Base-by-base conservation (phyloP, 2,113 vertebrate species). In the Epinephelus moara region DNA sequence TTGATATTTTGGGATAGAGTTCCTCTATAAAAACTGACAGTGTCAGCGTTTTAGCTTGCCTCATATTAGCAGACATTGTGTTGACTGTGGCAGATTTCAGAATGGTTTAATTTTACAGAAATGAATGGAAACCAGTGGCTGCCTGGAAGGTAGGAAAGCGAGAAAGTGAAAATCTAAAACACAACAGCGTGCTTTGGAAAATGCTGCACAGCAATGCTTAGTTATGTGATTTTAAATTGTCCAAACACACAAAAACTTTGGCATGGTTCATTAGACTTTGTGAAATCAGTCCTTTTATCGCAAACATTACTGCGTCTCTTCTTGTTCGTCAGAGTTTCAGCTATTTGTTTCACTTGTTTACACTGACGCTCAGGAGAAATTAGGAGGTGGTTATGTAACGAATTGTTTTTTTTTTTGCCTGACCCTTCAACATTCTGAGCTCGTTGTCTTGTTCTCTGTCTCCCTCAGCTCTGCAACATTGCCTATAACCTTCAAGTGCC, bases 401-500 rank as follows among this genome's bases (percentile, higher is more conserved):
- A 42, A 70, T 5, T 0, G 0, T 37, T 7, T 37, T 4, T 19
- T n/a, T 25, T 15, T 52, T 5, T 13, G 2, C 69, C 30, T 75
- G 37, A 57, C 45, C 9, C 30, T 57, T 60, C 2, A 55, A 0
- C 53, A 1, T 0, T 40, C 56, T 78, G 47, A 42, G 11, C 37
- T 76, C 8, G 23, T 6, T 37, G 6, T 57, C 18, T 56, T 60
- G 4, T 23, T 42, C 50, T 37, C 47, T 62, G 1, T 67, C 82
- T 33, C 81, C 64, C 80, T 33, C 95, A 99, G 98, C 93, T 99
- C 98, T 78, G 98, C 98, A 94, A 99, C 98, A 0, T 89, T 99
- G 96, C 98, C 98, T 95, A 99, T 99, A 94, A 99, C 98, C 84
- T 99, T 99, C 95, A 99, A 99, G 96, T 99, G 98, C 96, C 97